These are phyloP conservation scores for Ondatra zibethicus DNA, from an alignment of 2,113 vertebrate genomes.

Conservation along the genomic window DNA sequence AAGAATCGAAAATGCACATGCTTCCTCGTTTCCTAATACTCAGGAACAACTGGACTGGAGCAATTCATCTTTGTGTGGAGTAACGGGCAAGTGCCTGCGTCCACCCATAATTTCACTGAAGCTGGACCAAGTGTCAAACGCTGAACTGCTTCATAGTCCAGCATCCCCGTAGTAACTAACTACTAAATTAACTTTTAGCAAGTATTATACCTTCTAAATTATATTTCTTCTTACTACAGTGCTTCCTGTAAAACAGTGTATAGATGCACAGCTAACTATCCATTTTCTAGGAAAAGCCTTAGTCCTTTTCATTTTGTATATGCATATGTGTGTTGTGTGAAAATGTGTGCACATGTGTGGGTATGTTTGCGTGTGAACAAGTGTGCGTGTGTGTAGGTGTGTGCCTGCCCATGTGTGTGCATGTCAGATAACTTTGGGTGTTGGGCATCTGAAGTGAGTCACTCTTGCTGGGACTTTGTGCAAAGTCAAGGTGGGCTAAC, in stretches of 20 bases:
- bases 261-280: not conserved
- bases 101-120: not conserved
- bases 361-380: not conserved
- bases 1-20: constrained; percentile 65
- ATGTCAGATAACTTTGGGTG: not conserved
- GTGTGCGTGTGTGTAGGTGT: not conserved
- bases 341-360: not conserved
- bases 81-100: not conserved
- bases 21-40: constrained; percentile 62
- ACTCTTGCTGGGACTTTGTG: not conserved
- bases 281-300: not conserved
- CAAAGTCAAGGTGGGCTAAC: too few relatives aligned
- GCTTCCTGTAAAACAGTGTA: not conserved
- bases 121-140: not conserved
- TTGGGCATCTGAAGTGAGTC: not conserved
- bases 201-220: not conserved
- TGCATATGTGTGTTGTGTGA: not conserved
- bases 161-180: not conserved
- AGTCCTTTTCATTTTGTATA: not conserved
- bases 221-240: not conserved
- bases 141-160: not conserved
- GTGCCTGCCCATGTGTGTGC: not conserved
- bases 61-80: not conserved
- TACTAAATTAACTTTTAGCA: not conserved
- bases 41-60: not conserved